Evolutionary conservation across 2,113 vertebrate species (phyloP).

Genomic region (Plestiodon gilberti): DNA sequence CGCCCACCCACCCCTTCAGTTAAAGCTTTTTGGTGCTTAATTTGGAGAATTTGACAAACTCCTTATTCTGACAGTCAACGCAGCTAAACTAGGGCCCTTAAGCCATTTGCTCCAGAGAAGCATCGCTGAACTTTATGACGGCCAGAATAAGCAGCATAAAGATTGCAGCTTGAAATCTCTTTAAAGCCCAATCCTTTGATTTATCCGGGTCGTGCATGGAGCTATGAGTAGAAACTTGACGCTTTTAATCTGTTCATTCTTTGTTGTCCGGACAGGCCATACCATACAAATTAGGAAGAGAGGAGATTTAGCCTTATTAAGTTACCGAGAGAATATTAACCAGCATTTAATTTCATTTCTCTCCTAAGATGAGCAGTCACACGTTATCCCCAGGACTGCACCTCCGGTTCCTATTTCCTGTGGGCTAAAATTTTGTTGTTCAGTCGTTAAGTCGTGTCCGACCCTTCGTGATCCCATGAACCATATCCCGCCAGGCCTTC

Average conservation of each 20-base stretch:
- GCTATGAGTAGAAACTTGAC: neutral
- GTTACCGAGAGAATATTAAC: neutral
- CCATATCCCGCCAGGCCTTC: too few species aligned
- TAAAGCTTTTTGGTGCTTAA: neutral
- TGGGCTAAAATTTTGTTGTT: neutral
- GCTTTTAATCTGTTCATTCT: neutral
- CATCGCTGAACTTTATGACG: neutral
- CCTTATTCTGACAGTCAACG: slow-evolving; percentile 11
- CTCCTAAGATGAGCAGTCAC: neutral
- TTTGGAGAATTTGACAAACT: slow-evolving; percentile 34
- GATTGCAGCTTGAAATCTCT: neutral
- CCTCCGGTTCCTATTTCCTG: neutral
- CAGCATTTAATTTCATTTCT: neutral
- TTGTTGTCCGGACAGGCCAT: slow-evolving; percentile 20
- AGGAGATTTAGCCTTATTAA: slow-evolving; percentile 27
- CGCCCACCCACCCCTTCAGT: neutral
- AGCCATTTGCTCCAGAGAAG: neutral
- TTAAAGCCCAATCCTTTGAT: neutral
- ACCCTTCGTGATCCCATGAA: too few species aligned
- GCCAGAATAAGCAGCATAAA: too few species aligned
- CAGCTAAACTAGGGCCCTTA: neutral
- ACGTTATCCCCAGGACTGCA: neutral
- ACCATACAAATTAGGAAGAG: slow-evolving; percentile 36
- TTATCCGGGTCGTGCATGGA: neutral
- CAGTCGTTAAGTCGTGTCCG: too few species aligned